A percentile compares a stretch with the other conserved stretches of the same genome.
Conservation (phyloP, 2,797 vertebrate genomes). For the Megaceryle alcyon region DNA sequence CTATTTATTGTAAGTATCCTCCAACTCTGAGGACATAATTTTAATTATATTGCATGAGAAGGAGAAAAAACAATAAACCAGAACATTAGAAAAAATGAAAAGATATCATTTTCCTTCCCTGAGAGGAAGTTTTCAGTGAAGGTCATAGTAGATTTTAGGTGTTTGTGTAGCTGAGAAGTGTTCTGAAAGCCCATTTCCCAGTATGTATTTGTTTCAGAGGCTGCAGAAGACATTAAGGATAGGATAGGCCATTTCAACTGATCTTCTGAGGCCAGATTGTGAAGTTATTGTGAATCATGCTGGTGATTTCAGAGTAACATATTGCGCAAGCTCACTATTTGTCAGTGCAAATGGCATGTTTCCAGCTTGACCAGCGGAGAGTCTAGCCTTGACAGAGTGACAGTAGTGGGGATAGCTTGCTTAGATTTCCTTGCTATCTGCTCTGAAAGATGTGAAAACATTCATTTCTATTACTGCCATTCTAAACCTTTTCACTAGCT, state of each 20-base stretch:
- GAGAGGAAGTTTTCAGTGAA: slow-evolving; percentile 49
- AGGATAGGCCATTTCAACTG: slow-evolving; percentile 12
- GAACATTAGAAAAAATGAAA: slow-evolving; percentile 53
- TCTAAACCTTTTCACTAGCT: slow-evolving; percentile 3
- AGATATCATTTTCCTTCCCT: slow-evolving; percentile 53
- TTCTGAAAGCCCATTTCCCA: background rate
- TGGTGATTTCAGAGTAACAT: slow-evolving; percentile 10
- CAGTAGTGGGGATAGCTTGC: background rate
- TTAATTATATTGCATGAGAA: slow-evolving; percentile 67
- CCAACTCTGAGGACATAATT: slow-evolving; percentile 53
- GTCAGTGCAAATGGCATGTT: slow-evolving; percentile 1
- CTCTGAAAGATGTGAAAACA: slow-evolving; percentile 26
- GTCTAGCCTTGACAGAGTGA: background rate
- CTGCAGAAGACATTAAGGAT: slow-evolving; percentile 32
- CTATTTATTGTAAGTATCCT: slow-evolving; percentile 37
- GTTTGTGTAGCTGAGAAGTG: background rate
- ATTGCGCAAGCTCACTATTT: background rate
- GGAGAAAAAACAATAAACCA: slow-evolving; percentile 47
- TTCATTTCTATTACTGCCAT: slow-evolving; percentile 27
- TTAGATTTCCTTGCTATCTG: background rate
- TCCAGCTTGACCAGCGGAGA: slow-evolving; percentile 13
- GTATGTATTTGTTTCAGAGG: background rate
- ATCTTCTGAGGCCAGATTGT: slow-evolving; percentile 36
- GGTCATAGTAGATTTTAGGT: slow-evolving; percentile 33
- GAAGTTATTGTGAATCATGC: slow-evolving; percentile 39